Conservation (phyloP, 2,113 vertebrate genomes). For the Triplophysa siluroides region DNA sequence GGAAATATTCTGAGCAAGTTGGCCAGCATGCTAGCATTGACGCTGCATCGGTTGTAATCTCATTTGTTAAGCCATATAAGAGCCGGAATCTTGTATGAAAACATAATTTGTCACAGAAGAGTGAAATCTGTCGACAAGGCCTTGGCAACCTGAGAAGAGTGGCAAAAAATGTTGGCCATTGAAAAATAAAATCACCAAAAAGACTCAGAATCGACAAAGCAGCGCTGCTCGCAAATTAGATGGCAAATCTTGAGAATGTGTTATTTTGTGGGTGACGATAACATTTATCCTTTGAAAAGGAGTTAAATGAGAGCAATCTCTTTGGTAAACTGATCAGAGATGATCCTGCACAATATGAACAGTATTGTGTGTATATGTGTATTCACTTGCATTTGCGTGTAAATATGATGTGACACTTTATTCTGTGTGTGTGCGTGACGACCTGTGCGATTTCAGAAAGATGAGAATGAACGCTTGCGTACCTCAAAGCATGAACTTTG, state of each 20-base stretch:
- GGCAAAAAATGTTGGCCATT: neutral
- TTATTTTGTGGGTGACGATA: conserved; percentile 14
- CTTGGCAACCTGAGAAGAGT: neutral
- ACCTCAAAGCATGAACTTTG: conserved; percentile 87
- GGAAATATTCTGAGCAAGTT: neutral
- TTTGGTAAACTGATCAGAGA: conserved; percentile 19
- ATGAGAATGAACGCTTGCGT: conserved; percentile 72
- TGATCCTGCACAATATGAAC: conserved; percentile 38
- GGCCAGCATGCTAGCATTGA: conserved; percentile 51
- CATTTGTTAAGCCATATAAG: conserved; percentile 9
- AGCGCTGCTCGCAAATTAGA: conserved; percentile 12
- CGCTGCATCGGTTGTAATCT: neutral
- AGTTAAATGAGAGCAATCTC: neutral
- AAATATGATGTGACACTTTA: conserved; percentile 69
- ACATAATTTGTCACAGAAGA: neutral
- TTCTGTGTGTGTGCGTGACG: conserved; percentile 47
- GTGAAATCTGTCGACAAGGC: neutral
- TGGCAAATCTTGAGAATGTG: conserved; percentile 38
- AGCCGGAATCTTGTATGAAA: conserved; percentile 28
- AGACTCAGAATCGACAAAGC: neutral
- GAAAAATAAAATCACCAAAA: neutral
- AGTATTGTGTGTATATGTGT: conserved; percentile 25
- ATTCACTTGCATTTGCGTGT: conserved; percentile 59
- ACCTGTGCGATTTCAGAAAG: conserved; percentile 39
- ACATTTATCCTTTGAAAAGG: conserved; percentile 32